phyloP scores from a whole-genome alignment of 1,140 invertebrate genomes.

The Drosophila gunungcola region DNA sequence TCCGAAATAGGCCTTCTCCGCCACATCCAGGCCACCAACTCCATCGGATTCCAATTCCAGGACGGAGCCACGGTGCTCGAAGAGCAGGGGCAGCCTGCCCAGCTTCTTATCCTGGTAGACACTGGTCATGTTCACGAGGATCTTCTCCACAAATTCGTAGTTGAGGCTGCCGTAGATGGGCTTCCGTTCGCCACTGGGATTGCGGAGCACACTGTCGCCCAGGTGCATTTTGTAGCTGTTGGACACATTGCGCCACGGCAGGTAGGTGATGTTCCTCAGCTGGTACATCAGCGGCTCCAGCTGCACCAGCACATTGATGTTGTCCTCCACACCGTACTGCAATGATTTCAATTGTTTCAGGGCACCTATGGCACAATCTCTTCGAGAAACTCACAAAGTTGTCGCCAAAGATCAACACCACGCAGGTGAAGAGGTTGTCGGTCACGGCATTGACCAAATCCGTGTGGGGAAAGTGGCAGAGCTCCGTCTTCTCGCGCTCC shows the following conservation, averaged over 20 bases:
- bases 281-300: conserved; percentile 75
- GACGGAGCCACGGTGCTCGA: conserved; percentile 71
- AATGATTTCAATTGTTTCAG: background rate
- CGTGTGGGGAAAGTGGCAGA: conserved; percentile 75
- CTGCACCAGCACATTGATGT: conserved; percentile 77
- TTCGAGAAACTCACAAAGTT: conserved; percentile 69
- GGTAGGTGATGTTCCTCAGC: conserved; percentile 69
- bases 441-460: conserved; percentile 72
- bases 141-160: conserved; percentile 73
- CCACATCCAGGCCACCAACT: conserved; percentile 68
- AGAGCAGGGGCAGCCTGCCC: conserved; percentile 57
- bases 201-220: conserved; percentile 61
- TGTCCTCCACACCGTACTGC: conserved; percentile 73
- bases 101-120: conserved; percentile 42
- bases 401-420: conserved; percentile 81
- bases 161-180: conserved; percentile 76
- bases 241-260: conserved; percentile 72
- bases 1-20: conserved; percentile 71
- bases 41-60: conserved; percentile 64
- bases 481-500: conserved; percentile 71
- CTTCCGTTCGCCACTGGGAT: conserved; percentile 66
- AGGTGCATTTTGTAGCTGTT: conserved; percentile 75
- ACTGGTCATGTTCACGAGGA: conserved; percentile 62
- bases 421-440: conserved; percentile 73
- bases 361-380: background rate